Base-by-base conservation (phyloP, 92 coral and sea anemone genomes). In the Phenganax subtilis region DNA sequence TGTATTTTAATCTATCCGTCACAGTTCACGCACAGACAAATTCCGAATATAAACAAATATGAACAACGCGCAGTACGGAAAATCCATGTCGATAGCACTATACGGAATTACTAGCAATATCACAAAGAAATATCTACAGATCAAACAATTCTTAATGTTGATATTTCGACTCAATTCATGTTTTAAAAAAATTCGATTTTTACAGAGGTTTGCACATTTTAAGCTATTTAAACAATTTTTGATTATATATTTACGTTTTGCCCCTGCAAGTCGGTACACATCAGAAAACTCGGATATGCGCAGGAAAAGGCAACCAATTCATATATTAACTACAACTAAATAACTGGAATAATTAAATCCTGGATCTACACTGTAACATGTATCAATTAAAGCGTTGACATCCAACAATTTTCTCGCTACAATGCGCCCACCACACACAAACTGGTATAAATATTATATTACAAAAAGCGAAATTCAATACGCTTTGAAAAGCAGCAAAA, bases 381-480 rank as follows among this genome's bases (percentile, higher is more conserved):
- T 29, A 29, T 68, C 10, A 30, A 37, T n/a, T 2, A 61, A 61
- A 61, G 6, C 8, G 25, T 7, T 17, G 67, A 61, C 25, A 31
- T 67, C 27, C 72, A 14, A 7, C 70, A 64, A 64, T 64, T 68
- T 68, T 20, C 70, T 10, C 51, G 16, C 54, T 30, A 30, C 2
- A 68, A 30, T 64, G 44, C 37, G 30, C 70, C 11, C 37, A 68
- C 11, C 44, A 68, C 73, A 68, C 30, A 37, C 47, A 37, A 37
- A 68, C 73, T 68, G 73, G 73, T 53, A 30, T 68, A 68, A 68
- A 68, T 68, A 68, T 68, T 68, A 30, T 30, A 10, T 12, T 68
- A 68, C 73, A 68, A 16, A 37, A 68, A 68, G 73, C 73, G 73
- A 68, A 68, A 68, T 37, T 68, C 73, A 68, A 68, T 14, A 68